Percentiles rank a stretch among this genome's conserved stretches.
Evolutionary conservation across 2,888 invertebrate genomes (phyloP).

Genomic region (Odontomyia ornata): DNA sequence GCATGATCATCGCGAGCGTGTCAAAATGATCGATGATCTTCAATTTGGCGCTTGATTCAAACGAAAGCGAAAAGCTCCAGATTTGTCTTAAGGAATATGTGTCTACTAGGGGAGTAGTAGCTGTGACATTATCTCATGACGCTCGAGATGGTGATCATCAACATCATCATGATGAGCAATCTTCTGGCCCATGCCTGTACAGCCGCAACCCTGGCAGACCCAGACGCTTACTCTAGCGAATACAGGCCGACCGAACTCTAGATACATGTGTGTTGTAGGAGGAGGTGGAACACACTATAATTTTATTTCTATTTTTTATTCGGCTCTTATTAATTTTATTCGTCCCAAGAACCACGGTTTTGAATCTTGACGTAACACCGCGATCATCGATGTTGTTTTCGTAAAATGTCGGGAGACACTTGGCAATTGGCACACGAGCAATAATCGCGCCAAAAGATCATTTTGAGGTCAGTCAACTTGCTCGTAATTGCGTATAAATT

Average conservation of each 20-base stretch:
- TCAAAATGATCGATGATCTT: conserved; percentile 43
- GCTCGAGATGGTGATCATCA: no score
- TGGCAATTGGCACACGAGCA: conserved; percentile 35
- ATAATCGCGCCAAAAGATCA: conserved; percentile 30
- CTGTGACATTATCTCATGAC: background rate
- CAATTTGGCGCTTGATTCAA: conserved; percentile 32
- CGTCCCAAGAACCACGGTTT: background rate
- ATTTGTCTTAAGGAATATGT: background rate
- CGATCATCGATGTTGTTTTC: background rate
- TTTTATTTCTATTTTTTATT: background rate
- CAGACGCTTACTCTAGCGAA: background rate
- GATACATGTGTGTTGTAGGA: no score
- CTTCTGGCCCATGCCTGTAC: background rate
- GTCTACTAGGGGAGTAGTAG: background rate
- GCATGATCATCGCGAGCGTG: conserved; percentile 29
- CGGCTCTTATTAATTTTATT: background rate
- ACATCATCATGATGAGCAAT: conserved; percentile 16
- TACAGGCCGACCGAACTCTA: no score
- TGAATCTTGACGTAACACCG: conserved; percentile 24
- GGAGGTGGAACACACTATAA: background rate
- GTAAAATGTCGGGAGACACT: conserved; percentile 15
- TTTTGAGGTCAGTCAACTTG: conserved; percentile 44
- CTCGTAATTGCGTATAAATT: conserved; percentile 23
- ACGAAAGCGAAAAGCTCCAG: conserved; percentile 43
- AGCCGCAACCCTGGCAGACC: background rate